Base-by-base conservation (phyloP, 30 jellyfish, hydroid and myxozoan species). In the Pelagia noctiluca region DNA sequence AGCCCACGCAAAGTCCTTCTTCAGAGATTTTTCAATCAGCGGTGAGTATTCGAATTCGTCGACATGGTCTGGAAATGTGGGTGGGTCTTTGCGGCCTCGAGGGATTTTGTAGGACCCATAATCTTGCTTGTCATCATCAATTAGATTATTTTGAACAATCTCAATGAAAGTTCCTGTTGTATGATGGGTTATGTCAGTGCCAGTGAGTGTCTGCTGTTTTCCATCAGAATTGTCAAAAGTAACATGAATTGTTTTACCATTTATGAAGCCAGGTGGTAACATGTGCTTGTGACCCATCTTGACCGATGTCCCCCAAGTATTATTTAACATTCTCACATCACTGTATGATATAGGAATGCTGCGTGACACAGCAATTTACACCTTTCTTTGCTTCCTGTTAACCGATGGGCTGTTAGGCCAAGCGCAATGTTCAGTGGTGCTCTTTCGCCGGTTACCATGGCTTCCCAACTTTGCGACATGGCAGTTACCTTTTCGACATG, bases 1-100 rank as follows among this genome's bases (percentile, higher is more conserved):
- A 22, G 61, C 89, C 67, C 89, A 78, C 32, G 85, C 89, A 28
- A 60, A 50, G 61, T 78, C 89, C 2, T 81, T 52, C 11, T 62
- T 46, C 32, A 78, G 37, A 23, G 77, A 33, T 37, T 70, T 66
- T 70, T 70, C 66, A 28, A 70, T 70, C 82, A 33, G 28, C 25
- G 65, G 65, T 68, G 63, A 68, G 38, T 68, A 63, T 68, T 68
- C 35, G 25, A 35, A 29, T 35, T 68, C 36, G 65, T 68, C 82
- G 32, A 30, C 65, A 68, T 30, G 35, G 22, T 35, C 82, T 30
- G 82, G 82, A 33, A 68, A 21, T 68, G 82, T 31, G 28, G 76
- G 48, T 8, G 76, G 76, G 46, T 63, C 76, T 63, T 28, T 33
- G 22, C 76, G 76, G 8, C 30, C 30, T 29, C 33, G 28, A 11